A percentile compares a stretch with the other conserved stretches of the same genome.
phyloP scores from a whole-genome alignment of 2,113 vertebrate species.

The Nansenia antarctica region DNA sequence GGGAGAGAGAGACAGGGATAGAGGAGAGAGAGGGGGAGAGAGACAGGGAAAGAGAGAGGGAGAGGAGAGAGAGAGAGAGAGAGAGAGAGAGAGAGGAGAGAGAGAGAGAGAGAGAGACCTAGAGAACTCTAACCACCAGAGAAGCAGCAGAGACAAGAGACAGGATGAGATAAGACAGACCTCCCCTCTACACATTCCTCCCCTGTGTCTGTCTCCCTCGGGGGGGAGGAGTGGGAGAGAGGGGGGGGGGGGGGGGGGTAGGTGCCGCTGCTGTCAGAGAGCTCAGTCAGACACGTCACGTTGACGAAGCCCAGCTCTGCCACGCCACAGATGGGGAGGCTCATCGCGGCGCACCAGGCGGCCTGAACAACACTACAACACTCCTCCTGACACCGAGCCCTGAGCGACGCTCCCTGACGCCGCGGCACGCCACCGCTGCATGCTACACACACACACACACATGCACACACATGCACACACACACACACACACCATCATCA shows the following conservation, averaged over 20 bases:
- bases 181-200: conserved; percentile 63
- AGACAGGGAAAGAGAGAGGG: conserved; percentile 7
- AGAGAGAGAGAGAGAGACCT: conserved; percentile 48
- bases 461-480: conserved; percentile 14
- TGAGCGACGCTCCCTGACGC: not conserved
- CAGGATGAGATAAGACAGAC: conserved; percentile 72
- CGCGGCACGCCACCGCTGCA: conserved; percentile 5
- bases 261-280: conserved; percentile 59
- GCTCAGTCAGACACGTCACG: conserved; percentile 63
- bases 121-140: too few relatives aligned
- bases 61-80: conserved; percentile 19
- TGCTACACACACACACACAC: conserved; percentile 26
- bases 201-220: conserved; percentile 49
- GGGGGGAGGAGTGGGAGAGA: conserved; percentile 35
- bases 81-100: conserved; percentile 22
- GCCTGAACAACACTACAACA: conserved; percentile 28
- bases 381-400: not conserved
- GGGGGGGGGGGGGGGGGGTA: conserved; percentile 31
- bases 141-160: conserved; percentile 47
- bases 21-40: not conserved
- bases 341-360: conserved; percentile 51
- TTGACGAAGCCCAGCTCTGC: conserved; percentile 63
- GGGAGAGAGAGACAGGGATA: too few relatives aligned
- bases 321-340: conserved; percentile 67
- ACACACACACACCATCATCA: conserved; percentile 37